phyloP scores from a whole-genome alignment of 2,888 invertebrate species.

The Antheraea yamamai region DNA sequence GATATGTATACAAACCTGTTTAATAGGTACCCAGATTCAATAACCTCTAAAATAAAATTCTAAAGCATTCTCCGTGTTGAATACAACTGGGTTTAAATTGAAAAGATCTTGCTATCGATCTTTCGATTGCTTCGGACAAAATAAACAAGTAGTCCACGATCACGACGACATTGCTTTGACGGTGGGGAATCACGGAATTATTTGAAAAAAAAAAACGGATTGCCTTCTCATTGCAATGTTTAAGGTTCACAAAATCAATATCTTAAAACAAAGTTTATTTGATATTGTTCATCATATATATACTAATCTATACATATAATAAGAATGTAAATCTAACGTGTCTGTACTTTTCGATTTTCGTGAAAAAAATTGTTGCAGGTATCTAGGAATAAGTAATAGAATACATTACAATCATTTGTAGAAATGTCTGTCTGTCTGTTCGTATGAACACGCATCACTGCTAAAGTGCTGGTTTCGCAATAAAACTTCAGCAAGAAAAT shows the following conservation, averaged over 20 bases:
- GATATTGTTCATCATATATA: neutral
- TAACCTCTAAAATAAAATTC: neutral
- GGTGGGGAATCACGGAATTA: neutral
- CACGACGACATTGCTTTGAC: neutral
- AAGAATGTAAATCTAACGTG: no score
- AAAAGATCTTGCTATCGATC: conserved; percentile 2
- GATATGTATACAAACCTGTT: neutral
- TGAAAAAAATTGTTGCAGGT: no score
- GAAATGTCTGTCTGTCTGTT: no score
- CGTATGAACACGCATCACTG: no score
- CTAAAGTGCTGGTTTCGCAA: no score
- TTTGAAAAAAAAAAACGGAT: neutral
- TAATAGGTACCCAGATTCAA: neutral
- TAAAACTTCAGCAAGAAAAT: no score
- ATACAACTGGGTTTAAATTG: neutral
- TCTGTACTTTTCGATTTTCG: no score
- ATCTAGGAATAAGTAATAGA: no score
- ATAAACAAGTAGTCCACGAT: neutral
- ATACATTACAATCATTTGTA: no score
- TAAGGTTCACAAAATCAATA: neutral
- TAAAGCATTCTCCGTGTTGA: neutral
- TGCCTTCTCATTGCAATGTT: neutral
- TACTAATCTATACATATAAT: no score
- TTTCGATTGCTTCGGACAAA: neutral
- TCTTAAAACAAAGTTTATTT: neutral